Conservation (phyloP, 2,113 vertebrate species). For the Eulacestoma nigropectus region DNA sequence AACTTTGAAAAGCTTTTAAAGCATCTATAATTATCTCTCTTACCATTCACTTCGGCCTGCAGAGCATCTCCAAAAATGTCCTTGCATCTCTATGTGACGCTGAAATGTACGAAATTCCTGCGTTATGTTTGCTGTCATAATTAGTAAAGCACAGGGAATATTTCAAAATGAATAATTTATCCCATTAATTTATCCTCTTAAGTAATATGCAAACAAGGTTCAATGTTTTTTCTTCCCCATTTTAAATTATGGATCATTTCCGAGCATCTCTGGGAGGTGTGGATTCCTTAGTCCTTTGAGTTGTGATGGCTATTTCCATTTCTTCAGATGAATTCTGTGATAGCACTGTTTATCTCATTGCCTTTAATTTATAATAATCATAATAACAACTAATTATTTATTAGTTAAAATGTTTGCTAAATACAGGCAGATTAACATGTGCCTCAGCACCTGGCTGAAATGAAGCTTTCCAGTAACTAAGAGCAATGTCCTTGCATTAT, state of each 20-base stretch:
- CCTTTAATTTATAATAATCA: background rate
- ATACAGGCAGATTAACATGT: background rate
- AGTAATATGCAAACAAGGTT: background rate
- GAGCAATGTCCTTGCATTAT: background rate
- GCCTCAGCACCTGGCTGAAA: background rate
- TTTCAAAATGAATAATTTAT: conserved; percentile 9
- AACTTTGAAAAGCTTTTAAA: conserved; percentile 48
- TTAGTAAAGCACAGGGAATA: background rate
- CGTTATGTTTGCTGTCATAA: background rate
- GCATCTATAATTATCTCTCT: conserved; percentile 21
- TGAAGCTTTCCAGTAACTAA: background rate
- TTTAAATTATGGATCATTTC: background rate
- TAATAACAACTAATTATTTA: background rate
- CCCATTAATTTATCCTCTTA: background rate
- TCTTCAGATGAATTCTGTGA: background rate
- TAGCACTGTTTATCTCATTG: background rate
- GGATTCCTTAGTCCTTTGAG: background rate
- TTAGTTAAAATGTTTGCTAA: background rate
- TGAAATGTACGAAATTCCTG: background rate
- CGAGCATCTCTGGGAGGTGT: background rate
- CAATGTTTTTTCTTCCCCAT: background rate
- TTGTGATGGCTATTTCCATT: background rate
- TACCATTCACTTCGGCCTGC: background rate
- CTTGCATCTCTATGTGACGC: background rate
- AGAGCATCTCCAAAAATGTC: background rate